phyloP scores from a whole-genome alignment of 2,888 invertebrate species.

The Lordiphosa andalusiaca region DNA sequence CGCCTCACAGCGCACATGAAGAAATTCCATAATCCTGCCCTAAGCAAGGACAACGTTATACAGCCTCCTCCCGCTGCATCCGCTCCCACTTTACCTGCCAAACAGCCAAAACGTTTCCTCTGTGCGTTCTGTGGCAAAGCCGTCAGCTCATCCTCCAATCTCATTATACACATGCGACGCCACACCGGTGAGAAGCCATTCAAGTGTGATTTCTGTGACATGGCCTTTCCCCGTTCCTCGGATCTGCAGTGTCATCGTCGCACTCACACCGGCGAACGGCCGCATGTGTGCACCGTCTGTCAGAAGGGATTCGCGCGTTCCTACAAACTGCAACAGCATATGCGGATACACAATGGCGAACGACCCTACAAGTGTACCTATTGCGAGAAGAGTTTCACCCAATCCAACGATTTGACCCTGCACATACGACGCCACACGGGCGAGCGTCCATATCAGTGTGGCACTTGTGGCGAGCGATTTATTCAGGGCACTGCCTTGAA shows the following conservation, averaged over 20 bases:
- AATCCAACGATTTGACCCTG: conserved; percentile 86
- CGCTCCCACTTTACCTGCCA: conserved; percentile 11
- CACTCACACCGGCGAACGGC: conserved; percentile 84
- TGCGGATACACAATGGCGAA: conserved; percentile 83
- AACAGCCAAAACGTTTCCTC: conserved; percentile 80
- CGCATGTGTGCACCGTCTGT: conserved; percentile 80
- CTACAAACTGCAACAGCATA: conserved; percentile 84
- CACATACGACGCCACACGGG: conserved; percentile 87
- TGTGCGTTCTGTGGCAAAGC: conserved; percentile 84
- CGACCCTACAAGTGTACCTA: conserved; percentile 84
- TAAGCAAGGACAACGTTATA: not conserved
- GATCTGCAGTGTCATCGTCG: conserved; percentile 84
- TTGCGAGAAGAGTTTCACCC: conserved; percentile 83
- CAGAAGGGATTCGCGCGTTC: conserved; percentile 83
- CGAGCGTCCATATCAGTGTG: conserved; percentile 85
- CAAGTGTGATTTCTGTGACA: conserved; percentile 84
- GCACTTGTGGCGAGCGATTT: conserved; percentile 85
- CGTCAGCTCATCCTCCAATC: conserved; percentile 84
- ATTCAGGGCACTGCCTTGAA: conserved; percentile 86
- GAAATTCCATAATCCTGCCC: conserved; percentile 57
- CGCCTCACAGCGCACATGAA: conserved; percentile 75
- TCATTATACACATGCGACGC: conserved; percentile 85
- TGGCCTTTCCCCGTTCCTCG: conserved; percentile 84
- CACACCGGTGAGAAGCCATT: conserved; percentile 86
- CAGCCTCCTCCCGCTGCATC: not conserved